Evolutionary conservation across 2,113 vertebrate species (phyloP).

Genomic region (Talpa occidentalis): DNA sequence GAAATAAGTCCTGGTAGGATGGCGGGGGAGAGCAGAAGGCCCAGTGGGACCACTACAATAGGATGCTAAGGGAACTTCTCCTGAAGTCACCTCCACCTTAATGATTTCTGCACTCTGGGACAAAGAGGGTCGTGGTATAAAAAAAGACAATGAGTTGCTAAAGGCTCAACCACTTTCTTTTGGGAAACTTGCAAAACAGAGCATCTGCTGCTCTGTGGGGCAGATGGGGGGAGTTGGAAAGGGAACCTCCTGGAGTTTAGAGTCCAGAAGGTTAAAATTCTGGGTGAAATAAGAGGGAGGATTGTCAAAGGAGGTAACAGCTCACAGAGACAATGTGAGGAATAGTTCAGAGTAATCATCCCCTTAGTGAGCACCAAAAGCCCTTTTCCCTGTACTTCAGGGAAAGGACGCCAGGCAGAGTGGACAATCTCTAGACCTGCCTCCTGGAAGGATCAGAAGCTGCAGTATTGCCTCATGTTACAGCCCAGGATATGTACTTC

Average conservation of each 20-base stretch:
- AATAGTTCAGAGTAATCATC: background rate
- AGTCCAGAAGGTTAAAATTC: background rate
- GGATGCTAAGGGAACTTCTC: background rate
- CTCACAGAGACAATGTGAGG: background rate
- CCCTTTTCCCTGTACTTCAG: background rate
- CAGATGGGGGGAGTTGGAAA: background rate
- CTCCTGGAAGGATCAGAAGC: background rate
- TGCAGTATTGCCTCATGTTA: background rate
- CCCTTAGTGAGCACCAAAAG: background rate
- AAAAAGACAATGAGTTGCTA: background rate
- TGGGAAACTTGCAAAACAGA: background rate
- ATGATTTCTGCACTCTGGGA: no score
- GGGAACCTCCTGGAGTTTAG: background rate
- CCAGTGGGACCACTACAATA: no score
- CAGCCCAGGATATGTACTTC: background rate
- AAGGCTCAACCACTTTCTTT: background rate
- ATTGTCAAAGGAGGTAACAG: background rate
- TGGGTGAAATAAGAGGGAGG: background rate
- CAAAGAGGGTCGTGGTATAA: background rate
- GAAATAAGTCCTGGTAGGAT: background rate
- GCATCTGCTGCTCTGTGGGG: background rate
- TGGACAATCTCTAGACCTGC: background rate
- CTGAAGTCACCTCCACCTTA: no score
- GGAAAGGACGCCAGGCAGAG: no score
- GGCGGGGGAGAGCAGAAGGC: background rate